These are phyloP conservation scores for Aegotheles bennettii DNA, from an alignment of 2,113 vertebrate genomes.

Conservation along the genomic window DNA sequence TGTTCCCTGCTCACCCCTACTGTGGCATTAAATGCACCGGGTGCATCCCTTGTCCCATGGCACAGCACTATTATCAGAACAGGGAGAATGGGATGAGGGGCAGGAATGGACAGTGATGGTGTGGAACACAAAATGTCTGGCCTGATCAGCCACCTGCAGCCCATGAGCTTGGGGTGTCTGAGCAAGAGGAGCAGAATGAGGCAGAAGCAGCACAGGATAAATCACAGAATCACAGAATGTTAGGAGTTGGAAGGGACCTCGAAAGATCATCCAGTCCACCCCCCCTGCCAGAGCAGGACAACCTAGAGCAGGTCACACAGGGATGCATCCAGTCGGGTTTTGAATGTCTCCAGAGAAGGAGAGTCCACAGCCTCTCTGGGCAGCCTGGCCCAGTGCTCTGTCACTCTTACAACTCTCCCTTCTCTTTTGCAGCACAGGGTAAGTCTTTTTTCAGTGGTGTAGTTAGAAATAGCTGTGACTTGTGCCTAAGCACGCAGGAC, in stretches of 20 bases:
- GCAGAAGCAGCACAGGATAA: background rate
- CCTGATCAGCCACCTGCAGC: background rate
- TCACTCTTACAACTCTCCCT: no score
- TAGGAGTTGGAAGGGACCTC: no score
- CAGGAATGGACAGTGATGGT: background rate
- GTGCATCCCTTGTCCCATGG: background rate
- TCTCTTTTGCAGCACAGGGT: background rate
- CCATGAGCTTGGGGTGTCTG: background rate
- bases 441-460: background rate
- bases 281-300: no score
- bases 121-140: background rate
- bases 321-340: no score
- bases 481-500: background rate
- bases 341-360: no score
- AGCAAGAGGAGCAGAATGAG: background rate
- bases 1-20: background rate
- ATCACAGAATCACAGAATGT: no score
- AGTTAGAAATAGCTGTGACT: background rate
- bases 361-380: no score
- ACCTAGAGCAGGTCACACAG: no score
- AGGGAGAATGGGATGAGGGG: background rate
- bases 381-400: no score
- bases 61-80: background rate
- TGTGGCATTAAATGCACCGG: accelerated
- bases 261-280: no score